Evolutionary conservation across 37 sponge, comb jelly and placozoan species (phyloP).

Genomic region (Ianthella basta): DNA sequence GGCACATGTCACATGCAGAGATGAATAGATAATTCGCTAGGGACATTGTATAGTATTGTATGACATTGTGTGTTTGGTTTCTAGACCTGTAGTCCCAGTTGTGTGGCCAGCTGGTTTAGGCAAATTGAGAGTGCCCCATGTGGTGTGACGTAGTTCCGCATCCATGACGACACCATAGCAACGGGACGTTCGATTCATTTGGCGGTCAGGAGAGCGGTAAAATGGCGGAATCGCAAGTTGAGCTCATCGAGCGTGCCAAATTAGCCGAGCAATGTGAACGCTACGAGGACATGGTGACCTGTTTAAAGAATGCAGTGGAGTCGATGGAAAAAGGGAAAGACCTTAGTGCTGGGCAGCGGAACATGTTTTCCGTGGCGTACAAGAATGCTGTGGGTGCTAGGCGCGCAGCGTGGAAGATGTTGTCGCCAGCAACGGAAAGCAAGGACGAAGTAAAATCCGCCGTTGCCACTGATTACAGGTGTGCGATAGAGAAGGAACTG

Average conservation of each 20-base stretch:
- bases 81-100: no score
- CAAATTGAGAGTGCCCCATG: no score
- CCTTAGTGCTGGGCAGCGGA: conserved; percentile 69
- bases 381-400: conserved; percentile 82
- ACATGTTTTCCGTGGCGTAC: conserved; percentile 83
- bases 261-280: conserved; percentile 68
- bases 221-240: not conserved
- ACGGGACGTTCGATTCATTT: no score
- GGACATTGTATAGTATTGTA: no score
- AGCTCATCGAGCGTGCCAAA: conserved; percentile 52
- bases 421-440: not conserved
- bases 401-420: conserved; percentile 73
- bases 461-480: conserved; percentile 37
- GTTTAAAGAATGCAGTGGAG: conserved; percentile 50
- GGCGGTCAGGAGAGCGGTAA: no score
- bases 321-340: not conserved
- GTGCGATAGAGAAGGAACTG: conserved; percentile 56
- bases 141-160: no score
- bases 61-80: no score
- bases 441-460: conserved; percentile 20
- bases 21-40: no score
- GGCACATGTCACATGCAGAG: no score
- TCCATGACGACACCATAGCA: conserved; percentile 22
- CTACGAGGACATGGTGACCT: conserved; percentile 74
- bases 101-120: no score